These are phyloP conservation scores for Malurus elegans DNA, from an alignment of 2,113 vertebrate species.

Conservation along the genomic window DNA sequence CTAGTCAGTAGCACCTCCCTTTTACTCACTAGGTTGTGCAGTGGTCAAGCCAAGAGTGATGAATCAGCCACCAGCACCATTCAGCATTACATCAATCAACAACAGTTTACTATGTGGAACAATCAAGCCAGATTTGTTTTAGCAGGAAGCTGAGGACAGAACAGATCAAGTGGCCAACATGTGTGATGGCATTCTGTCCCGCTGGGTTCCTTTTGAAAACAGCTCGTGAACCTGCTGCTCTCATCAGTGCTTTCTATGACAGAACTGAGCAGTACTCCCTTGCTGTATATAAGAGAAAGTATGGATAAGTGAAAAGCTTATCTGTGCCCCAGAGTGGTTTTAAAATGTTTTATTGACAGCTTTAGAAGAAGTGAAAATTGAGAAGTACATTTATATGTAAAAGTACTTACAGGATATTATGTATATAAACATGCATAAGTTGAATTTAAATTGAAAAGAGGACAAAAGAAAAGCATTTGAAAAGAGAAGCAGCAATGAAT, in stretches of 20 bases:
- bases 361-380: not conserved
- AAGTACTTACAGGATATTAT: not conserved
- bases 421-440: not conserved
- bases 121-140: not conserved
- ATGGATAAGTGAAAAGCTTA: not conserved
- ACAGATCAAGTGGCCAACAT: not conserved
- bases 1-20: not conserved
- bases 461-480: not conserved
- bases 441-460: not conserved
- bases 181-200: rapidly evolving
- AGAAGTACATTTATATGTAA: not conserved
- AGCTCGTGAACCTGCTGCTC: not conserved
- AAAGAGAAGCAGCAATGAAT: not conserved
- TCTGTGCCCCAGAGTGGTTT: not conserved
- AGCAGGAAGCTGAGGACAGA: not conserved
- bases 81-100: not conserved
- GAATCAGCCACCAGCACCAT: not conserved
- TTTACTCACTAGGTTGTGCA: not conserved
- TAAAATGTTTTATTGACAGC: not conserved
- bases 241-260: not conserved
- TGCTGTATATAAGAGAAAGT: not conserved
- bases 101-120: not conserved
- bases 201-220: not conserved
- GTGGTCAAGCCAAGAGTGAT: not conserved
- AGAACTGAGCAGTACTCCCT: not conserved